Base-by-base conservation (phyloP, 2,888 invertebrate species). In the Zhengitettix transpicula region DNA sequence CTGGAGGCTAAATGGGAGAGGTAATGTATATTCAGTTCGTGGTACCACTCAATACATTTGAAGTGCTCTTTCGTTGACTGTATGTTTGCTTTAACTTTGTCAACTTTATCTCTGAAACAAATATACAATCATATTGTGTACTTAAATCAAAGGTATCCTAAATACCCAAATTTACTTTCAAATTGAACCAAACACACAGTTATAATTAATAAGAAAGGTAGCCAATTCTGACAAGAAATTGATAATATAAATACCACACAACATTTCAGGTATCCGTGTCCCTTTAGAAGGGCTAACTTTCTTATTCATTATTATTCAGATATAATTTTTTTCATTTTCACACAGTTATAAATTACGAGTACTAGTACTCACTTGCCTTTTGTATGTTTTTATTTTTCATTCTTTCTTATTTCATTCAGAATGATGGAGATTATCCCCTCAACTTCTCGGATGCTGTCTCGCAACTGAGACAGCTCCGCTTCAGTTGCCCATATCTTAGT, bases 361-460 rank as follows among this genome's bases (percentile, higher is more conserved):
- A 60, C 51, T n/a, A 11, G 7, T 54, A 74, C 81, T 75, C 69
- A 89, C 88, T 94, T 94, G 57, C 96, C 93, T 76, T 97, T 97
- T 71, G 94, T 95, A 72, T n/a, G n/a, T n/a, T 95, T 96, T 71
- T 95, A 96, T 0, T 96, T 98, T 75, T 98, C 97, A 1, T 94
- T 95, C 68, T 92, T 83, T 71, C 97, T 97, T 94, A 97, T 95
- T 70, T 97, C 96, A 0, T 94, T 92, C 1, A 97, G 95, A 54
- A 95, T 87, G 60, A 83, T 82, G 69, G 91, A 92, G 64, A 93
- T 92, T 59, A 82, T 83, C 5, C 84, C 78, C 73, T 92, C 92
- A 0, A 89, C 90, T 68, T 83, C 83, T 67, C 83, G 82, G 5
- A 94, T 77, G 65, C 92, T 89, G 62, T 85, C 85, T 54, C 90